These are phyloP conservation scores for Apocrypta bakeri DNA, from an alignment of 1,140 invertebrate species.

Conservation along the genomic window DNA sequence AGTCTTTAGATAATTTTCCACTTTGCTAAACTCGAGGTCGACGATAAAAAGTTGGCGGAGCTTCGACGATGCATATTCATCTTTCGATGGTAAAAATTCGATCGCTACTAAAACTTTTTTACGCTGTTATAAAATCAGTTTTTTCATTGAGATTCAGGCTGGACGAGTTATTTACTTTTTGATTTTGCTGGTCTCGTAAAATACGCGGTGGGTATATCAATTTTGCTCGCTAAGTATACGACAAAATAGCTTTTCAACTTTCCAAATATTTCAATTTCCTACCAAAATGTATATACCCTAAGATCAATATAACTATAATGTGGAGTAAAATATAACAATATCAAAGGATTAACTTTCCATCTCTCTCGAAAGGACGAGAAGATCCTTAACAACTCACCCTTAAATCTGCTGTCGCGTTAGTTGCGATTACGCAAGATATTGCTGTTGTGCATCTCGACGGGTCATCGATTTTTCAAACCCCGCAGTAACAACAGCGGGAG, in stretches of 20 bases:
- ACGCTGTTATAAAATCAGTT: constrained; percentile 5
- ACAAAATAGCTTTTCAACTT: neutral
- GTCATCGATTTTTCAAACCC: neutral
- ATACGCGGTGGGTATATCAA: neutral
- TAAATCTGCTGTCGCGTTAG: neutral
- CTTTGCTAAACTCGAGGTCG: neutral
- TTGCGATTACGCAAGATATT: neutral
- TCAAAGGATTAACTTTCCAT: neutral
- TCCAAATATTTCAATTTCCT: neutral
- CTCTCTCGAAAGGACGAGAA: neutral
- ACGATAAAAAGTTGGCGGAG: neutral
- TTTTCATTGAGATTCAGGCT: neutral
- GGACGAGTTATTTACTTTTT: neutral
- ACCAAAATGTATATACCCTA: too few relatives aligned
- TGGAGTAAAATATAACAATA: neutral
- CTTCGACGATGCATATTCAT: constrained; percentile 17
- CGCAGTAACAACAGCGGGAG: neutral
- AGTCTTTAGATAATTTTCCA: constrained; percentile 3
- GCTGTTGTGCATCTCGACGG: neutral
- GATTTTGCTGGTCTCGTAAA: neutral
- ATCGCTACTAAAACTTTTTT: neutral
- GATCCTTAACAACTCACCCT: too few relatives aligned
- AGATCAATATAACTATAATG: too few relatives aligned
- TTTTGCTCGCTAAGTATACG: neutral
- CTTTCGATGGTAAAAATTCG: neutral